Conservation (phyloP, 2,888 invertebrate genomes). For the Ypsolopha sequella region DNA sequence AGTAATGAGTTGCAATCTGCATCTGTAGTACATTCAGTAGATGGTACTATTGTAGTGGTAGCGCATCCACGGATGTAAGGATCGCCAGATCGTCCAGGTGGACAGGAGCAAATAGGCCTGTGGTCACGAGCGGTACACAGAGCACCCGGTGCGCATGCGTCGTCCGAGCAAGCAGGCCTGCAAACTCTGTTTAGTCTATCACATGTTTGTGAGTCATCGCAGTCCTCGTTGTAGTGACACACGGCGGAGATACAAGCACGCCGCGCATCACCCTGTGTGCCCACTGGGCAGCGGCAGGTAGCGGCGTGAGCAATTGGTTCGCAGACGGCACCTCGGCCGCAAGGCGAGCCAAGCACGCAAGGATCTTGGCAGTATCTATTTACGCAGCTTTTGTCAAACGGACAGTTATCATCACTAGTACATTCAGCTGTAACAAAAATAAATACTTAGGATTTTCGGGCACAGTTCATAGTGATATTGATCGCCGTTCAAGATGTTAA, state of each 20-base stretch:
- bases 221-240: slow-evolving; percentile 92
- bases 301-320: slow-evolving; percentile 80
- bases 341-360: slow-evolving; percentile 76
- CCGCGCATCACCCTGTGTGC: slow-evolving; percentile 87
- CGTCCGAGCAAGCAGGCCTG: slow-evolving; percentile 84
- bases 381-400: slow-evolving; percentile 85
- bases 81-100: slow-evolving; percentile 81
- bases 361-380: slow-evolving; percentile 86
- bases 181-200: slow-evolving; percentile 87
- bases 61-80: slow-evolving; percentile 74
- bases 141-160: slow-evolving; percentile 83
- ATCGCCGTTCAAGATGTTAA: not conserved
- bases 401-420: slow-evolving; percentile 82
- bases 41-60: slow-evolving; percentile 22
- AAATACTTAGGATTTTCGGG: not conserved
- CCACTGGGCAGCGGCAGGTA: slow-evolving; percentile 85
- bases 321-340: slow-evolving; percentile 86
- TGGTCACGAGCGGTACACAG: slow-evolving; percentile 81
- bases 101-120: slow-evolving; percentile 83
- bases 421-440: slow-evolving; percentile 78
- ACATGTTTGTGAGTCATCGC: slow-evolving; percentile 86
- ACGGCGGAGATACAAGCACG: slow-evolving; percentile 85
- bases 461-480: not conserved
- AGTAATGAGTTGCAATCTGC: slow-evolving; percentile 80
- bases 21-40: slow-evolving; percentile 79